Conservation (phyloP, 2,888 invertebrate species). For the Chrysolina haemoptera region DNA sequence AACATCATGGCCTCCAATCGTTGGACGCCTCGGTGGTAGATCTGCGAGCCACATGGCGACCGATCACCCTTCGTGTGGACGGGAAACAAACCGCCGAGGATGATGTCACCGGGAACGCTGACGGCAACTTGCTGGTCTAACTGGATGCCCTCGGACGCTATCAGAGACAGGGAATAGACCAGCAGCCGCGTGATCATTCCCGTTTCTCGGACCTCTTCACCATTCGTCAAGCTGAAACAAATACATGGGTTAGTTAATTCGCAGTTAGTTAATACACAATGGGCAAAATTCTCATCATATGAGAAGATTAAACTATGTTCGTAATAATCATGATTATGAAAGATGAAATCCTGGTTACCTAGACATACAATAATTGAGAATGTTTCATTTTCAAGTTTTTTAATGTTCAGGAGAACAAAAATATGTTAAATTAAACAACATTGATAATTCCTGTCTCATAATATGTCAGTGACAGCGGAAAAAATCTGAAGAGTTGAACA, state of each 20-base stretch:
- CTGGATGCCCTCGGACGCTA: conserved; percentile 46
- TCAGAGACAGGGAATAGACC: conserved; percentile 49
- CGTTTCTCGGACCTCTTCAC: conserved; percentile 43
- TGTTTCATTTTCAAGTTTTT: too few relatives aligned
- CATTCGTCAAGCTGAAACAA: conserved; percentile 50
- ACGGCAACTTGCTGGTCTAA: conserved; percentile 63
- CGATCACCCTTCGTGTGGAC: conserved; percentile 74
- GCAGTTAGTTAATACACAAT: not conserved
- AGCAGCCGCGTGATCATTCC: conserved; percentile 53
- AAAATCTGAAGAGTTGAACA: too few relatives aligned
- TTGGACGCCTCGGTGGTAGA: conserved; percentile 76
- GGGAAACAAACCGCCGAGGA: conserved; percentile 76
- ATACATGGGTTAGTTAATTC: not conserved
- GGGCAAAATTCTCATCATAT: too few relatives aligned
- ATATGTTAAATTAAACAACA: too few relatives aligned
- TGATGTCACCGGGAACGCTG: conserved; percentile 72
- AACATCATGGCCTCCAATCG: conserved; percentile 77
- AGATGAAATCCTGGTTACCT: too few relatives aligned
- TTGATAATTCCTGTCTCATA: too few relatives aligned
- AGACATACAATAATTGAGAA: too few relatives aligned
- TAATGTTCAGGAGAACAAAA: too few relatives aligned
- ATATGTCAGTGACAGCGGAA: too few relatives aligned
- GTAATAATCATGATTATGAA: too few relatives aligned
- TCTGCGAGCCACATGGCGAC: conserved; percentile 70
- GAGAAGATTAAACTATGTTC: too few relatives aligned